phyloP scores from a whole-genome alignment of 2,888 invertebrate genomes.

The Brenthis daphne region DNA sequence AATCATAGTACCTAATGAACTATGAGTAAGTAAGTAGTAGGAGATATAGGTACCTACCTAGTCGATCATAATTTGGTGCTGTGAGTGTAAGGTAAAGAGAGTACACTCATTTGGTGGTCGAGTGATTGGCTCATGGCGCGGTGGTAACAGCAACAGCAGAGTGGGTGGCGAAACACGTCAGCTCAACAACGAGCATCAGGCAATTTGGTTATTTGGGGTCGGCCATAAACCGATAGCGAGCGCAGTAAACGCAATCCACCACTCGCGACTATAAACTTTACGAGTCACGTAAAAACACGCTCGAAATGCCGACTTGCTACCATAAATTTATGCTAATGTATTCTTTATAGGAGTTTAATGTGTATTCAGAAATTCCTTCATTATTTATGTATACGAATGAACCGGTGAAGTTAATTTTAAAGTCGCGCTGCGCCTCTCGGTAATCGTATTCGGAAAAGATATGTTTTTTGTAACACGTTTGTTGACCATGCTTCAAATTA shows the following conservation, averaged over 20 bases:
- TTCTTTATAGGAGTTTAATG: conserved; percentile 83
- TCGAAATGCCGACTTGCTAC: conserved; percentile 79
- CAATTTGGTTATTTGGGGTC: conserved; percentile 81
- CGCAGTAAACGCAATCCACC: conserved; percentile 82
- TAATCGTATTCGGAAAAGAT: conserved; percentile 67
- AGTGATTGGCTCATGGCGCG: conserved; percentile 6
- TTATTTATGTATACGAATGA: conserved; percentile 82
- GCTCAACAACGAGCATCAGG: conserved; percentile 65
- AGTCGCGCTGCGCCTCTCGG: conserved; percentile 72
- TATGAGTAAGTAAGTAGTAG: no score
- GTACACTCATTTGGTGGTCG: conserved; percentile 14
- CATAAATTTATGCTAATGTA: conserved; percentile 83
- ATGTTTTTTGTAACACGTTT: conserved; percentile 57
- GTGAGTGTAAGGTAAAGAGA: neutral
- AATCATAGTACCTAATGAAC: no score
- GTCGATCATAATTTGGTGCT: no score
- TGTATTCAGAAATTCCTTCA: conserved; percentile 81
- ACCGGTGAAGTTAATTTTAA: conserved; percentile 82
- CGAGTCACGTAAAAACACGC: conserved; percentile 82
- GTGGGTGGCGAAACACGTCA: conserved; percentile 49
- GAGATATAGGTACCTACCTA: no score
- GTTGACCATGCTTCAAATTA: conserved; percentile 13
- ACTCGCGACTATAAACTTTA: conserved; percentile 82
- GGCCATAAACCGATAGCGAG: conserved; percentile 79
- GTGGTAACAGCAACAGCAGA: conserved; percentile 42